Evolutionary conservation across 2,888 invertebrate genomes (phyloP), one percentile per base, ranked within the genome.

Genomic region (Parnassius mnemosyne): DNA sequence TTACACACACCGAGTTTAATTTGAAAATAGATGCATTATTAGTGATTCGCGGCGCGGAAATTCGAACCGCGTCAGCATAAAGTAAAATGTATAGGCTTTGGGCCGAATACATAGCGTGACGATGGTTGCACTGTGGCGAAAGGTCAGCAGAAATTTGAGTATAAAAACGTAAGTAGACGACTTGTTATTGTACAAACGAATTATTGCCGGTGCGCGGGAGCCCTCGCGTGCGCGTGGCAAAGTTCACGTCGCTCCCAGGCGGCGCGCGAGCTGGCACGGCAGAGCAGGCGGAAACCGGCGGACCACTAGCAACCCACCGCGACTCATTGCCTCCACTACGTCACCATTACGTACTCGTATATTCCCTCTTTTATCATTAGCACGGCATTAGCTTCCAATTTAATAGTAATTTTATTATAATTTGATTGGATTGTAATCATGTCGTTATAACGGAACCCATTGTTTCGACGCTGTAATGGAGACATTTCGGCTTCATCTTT

Each of bases 401-500:
- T 74, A 71, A 77, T 76, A 69, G 76, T 81, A 73, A 79, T 81
- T 79, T 78, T 71, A 75, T 76, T 77, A 73, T 79, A 78, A 81
- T 80, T 75, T 71, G 75, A 74, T 69, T 68, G 66, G 65, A 65
- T 67, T 57, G 68, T 66, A 70, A 70, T 69, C 64, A 67, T 65
- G 12, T 34, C 57, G 51, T 51, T 47, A 47, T 13, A 12, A 13
- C 13, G 42, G 49, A 54, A 10, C 13, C 13, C 59, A 53, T 47
- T 52, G 47, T 47, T 47, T 13, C 13, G 47, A 1, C 13, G 11
- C 10, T 16, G n/a, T 47, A 13, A 47, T 47, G 47, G 10, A 13
- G 12, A 13, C 12, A 13, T 47, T 47, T 47, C 11, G 9, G 5
- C n/a, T 10, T 47, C 1, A 9, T 3, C 47, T 12, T 46, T 12